Evolutionary conservation across 2,888 invertebrate species (phyloP).

Genomic region (Oscheius sp.): DNA sequence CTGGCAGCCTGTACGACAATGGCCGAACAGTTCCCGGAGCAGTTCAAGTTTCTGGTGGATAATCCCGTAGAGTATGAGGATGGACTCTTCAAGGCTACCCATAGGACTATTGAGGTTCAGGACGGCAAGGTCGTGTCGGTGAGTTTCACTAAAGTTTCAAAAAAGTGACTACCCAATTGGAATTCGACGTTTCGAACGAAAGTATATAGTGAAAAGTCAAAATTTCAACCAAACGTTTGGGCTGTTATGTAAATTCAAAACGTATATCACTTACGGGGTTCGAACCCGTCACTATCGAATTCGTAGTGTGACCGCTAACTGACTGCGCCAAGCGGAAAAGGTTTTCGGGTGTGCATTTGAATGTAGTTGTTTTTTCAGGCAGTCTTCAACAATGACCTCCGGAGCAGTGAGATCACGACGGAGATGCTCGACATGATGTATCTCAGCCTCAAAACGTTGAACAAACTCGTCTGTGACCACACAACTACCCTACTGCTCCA

Average conservation of each 20-base stretch:
- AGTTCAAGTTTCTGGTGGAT: constrained; percentile 42
- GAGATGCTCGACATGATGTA: constrained; percentile 57
- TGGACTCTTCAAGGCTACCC: constrained; percentile 55
- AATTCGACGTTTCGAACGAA: too few species aligned
- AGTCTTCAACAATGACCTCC: constrained; percentile 61
- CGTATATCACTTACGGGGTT: too few species aligned
- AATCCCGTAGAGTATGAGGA: constrained; percentile 55
- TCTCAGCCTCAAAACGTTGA: constrained; percentile 56
- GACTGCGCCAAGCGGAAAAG: too few species aligned
- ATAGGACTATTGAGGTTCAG: constrained; percentile 42
- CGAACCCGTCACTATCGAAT: too few species aligned
- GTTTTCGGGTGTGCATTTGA: background rate
- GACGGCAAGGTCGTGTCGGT: constrained; percentile 55
- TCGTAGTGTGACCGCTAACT: too few species aligned
- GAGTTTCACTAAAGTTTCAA: constrained; percentile 20
- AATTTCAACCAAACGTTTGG: too few species aligned
- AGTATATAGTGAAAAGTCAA: too few species aligned
- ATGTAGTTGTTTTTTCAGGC: constrained; percentile 47
- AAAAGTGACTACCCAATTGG: too few species aligned
- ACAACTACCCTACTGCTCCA: constrained; percentile 50
- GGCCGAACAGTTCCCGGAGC: constrained; percentile 45
- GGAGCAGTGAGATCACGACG: constrained; percentile 58
- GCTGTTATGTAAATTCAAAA: too few species aligned
- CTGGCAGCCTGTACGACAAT: constrained; percentile 50
- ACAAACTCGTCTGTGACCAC: constrained; percentile 52